Evolutionary conservation across 2,113 vertebrate genomes (phyloP), one percentile per base, ranked within the genome.

Genomic region (Epinephelus moara): DNA sequence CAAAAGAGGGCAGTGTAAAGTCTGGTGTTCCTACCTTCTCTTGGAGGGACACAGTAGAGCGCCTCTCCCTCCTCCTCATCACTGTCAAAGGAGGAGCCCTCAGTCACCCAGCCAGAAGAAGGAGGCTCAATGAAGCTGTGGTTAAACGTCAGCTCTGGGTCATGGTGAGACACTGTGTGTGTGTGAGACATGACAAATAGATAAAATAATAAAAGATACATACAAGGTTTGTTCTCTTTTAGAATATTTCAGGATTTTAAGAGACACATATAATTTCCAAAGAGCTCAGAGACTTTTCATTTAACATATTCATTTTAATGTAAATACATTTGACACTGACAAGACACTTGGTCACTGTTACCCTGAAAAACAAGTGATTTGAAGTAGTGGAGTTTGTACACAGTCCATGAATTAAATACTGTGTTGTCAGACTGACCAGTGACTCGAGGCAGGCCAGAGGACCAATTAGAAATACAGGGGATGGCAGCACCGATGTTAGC

Each of bases 111-210:
- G 1, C 96, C 96, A 0, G 96, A 95, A 0, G 98, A 99, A 0
- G 97, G 97, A 0, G 97, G 94, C 93, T 99, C 98, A 0, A 99
- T 99, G 92, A 99, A 99, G 92, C 98, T 99, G 94, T 98, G 98
- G 93, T 98, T 99, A 93, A 99, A 99, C 70, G 97, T 98, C 67
- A 97, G 92, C 88, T 99, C 98, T 0, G 96, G 90, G 66, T 99
- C 98, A 3, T 99, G 98, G 82, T 99, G 98, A 33, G 97, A 97
- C 19, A 99, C 98, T 99, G 94, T 42, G 61, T 25, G 70, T 62
- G 60, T 49, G 33, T 37, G 33, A 37, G 2, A 15, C 47, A 49
- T 49, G 47, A 49, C 3, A 49, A 49, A 49, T 45, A 49, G 11
- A 45, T 45, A 1, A 45, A 19, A 62, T 19, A 19, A 62, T 19